Percentiles rank a stretch among this genome's conserved stretches.
These are phyloP conservation scores for Caenorhabditis sp. DNA, from an alignment of 2,888 invertebrate species.

Conservation along the genomic window DNA sequence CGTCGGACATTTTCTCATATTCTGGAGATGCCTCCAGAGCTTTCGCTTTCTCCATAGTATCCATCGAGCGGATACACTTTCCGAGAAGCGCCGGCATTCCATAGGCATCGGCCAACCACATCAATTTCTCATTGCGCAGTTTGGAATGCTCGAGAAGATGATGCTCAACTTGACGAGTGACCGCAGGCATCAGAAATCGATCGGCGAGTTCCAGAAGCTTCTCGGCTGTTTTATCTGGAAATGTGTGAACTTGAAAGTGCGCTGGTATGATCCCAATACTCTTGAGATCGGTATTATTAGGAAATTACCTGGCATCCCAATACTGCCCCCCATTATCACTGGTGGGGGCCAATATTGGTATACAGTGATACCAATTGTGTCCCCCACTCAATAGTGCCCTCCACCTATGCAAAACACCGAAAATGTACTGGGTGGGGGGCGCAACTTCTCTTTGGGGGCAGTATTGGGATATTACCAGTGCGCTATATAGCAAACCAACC, in stretches of 20 bases:
- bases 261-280: too few relatives aligned
- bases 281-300: too few relatives aligned
- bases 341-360: too few relatives aligned
- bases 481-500: too few relatives aligned
- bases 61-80: neutral
- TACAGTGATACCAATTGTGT: too few relatives aligned
- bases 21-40: neutral
- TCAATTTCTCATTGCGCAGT: neutral
- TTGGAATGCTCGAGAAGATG: neutral
- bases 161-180: neutral
- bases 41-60: neutral
- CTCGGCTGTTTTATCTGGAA: conserved; percentile 16
- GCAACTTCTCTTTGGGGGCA: too few relatives aligned
- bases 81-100: neutral
- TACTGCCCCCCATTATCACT: too few relatives aligned
- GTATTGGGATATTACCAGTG: too few relatives aligned
- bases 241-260: neutral
- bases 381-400: too few relatives aligned
- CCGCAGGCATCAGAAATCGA: neutral
- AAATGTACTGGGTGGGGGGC: too few relatives aligned
- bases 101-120: conserved; percentile 5
- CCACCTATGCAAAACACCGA: too few relatives aligned
- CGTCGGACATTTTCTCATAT: neutral
- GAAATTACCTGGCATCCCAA: too few relatives aligned
- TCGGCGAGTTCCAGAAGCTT: conserved; percentile 11